Percentiles rank a stretch among this genome's conserved stretches.
phyloP scores from a whole-genome alignment of 2,113 vertebrate genomes.

The Spizaetus ornatus region DNA sequence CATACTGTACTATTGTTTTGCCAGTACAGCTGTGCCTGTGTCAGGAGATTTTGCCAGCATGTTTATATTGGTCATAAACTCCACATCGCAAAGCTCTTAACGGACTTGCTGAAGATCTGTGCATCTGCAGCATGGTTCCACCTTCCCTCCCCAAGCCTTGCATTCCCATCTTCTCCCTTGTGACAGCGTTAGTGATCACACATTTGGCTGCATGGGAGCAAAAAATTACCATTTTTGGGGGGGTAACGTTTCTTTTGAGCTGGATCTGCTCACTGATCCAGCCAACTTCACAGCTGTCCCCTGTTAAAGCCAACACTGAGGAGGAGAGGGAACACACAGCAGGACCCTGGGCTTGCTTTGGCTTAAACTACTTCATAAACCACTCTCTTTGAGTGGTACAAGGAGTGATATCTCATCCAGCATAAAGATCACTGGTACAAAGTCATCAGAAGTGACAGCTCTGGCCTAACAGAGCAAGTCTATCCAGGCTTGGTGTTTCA shows the following conservation, averaged over 20 bases:
- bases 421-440: background rate
- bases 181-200: background rate
- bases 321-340: background rate
- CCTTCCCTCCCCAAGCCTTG: background rate
- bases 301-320: background rate
- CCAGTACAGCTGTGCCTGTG: background rate
- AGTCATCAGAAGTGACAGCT: constrained; percentile 17
- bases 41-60: background rate
- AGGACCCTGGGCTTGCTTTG: background rate
- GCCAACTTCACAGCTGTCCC: background rate
- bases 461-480: background rate
- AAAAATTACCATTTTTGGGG: background rate
- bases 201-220: background rate
- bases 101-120: background rate
- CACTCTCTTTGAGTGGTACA: background rate
- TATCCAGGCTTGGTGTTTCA: background rate
- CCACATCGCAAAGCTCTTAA: background rate
- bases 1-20: background rate
- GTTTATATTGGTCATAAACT: background rate
- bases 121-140: background rate
- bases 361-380: background rate
- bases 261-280: background rate
- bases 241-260: background rate
- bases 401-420: background rate
- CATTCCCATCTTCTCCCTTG: background rate